Percentiles rank a stretch among this genome's conserved stretches.
Evolutionary conservation across 2,113 vertebrate species (phyloP).

Genomic region (Phasianus colchicus): DNA sequence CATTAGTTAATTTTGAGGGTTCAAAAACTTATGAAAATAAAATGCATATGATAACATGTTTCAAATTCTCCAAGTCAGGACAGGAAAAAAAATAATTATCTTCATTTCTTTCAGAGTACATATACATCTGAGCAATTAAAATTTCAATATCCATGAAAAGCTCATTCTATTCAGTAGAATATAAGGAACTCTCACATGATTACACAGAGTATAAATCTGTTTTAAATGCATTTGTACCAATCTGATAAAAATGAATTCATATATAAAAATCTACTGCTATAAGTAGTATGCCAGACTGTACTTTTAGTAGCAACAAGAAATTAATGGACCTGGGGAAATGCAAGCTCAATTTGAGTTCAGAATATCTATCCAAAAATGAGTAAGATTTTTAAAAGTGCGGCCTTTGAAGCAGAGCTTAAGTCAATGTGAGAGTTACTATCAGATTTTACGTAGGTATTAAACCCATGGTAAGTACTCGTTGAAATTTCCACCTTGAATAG

Average conservation of each 20-base stretch:
- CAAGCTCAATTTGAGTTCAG: neutral
- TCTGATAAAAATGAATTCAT: neutral
- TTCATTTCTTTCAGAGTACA: neutral
- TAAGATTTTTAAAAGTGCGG: neutral
- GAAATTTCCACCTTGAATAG: slow-evolving; percentile 21
- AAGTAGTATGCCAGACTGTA: neutral
- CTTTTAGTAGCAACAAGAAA: neutral
- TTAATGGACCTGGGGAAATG: neutral
- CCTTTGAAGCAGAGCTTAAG: neutral
- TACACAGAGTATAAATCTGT: neutral
- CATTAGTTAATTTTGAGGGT: neutral
- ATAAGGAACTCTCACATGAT: neutral
- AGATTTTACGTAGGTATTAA: slow-evolving; percentile 8
- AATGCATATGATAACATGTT: neutral
- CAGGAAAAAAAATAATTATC: neutral
- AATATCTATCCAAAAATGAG: neutral
- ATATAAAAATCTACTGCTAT: neutral
- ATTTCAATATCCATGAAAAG: neutral
- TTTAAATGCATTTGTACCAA: neutral
- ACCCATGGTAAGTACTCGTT: neutral
- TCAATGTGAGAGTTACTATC: neutral
- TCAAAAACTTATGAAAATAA: neutral
- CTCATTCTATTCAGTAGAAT: neutral
- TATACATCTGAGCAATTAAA: neutral
- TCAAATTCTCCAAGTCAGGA: neutral